Evolutionary conservation across 2,888 invertebrate species (phyloP).

Genomic region (Drosophila nigricruria): DNA sequence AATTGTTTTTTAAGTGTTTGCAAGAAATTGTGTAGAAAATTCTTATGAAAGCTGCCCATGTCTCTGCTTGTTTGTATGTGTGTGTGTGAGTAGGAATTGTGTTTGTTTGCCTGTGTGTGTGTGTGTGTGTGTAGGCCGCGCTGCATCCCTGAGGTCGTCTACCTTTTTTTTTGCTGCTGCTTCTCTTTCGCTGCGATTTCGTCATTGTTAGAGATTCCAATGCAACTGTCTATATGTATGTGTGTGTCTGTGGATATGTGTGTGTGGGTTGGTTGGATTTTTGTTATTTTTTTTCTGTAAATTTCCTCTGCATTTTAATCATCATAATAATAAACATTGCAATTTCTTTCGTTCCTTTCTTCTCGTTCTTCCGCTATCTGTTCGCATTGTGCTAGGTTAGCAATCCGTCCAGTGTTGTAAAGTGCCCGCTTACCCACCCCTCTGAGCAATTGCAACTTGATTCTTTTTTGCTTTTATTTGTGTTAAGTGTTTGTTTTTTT

Average conservation of each 20-base stretch:
- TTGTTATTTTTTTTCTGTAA: neutral
- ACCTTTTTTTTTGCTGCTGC: slow-evolving; percentile 54
- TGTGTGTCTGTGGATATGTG: neutral
- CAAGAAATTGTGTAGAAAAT: slow-evolving; percentile 5
- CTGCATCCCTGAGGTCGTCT: slow-evolving; percentile 67
- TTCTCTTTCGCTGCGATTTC: slow-evolving; percentile 51
- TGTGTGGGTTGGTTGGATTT: neutral
- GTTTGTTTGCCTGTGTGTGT: slow-evolving; percentile 13
- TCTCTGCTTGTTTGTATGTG: slow-evolving; percentile 8
- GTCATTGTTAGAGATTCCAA: slow-evolving; percentile 55
- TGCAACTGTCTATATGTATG: slow-evolving; percentile 15
- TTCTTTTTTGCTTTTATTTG: slow-evolving; percentile 9
- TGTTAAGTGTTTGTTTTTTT: slow-evolving; percentile 4
- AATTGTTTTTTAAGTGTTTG: slow-evolving; percentile 19
- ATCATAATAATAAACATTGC: slow-evolving; percentile 22
- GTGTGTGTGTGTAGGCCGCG: slow-evolving; percentile 22
- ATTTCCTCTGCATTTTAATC: slow-evolving; percentile 15
- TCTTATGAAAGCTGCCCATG: neutral
- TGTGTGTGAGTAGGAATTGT: neutral
- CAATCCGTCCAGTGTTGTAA: slow-evolving; percentile 21
- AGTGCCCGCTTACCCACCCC: neutral
- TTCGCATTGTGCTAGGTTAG: slow-evolving; percentile 45
- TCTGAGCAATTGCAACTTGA: neutral
- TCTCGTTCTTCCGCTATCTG: neutral
- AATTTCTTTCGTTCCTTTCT: neutral